Base-by-base conservation (phyloP, 1,140 invertebrate genomes). In the Subanguina moxae region DNA sequence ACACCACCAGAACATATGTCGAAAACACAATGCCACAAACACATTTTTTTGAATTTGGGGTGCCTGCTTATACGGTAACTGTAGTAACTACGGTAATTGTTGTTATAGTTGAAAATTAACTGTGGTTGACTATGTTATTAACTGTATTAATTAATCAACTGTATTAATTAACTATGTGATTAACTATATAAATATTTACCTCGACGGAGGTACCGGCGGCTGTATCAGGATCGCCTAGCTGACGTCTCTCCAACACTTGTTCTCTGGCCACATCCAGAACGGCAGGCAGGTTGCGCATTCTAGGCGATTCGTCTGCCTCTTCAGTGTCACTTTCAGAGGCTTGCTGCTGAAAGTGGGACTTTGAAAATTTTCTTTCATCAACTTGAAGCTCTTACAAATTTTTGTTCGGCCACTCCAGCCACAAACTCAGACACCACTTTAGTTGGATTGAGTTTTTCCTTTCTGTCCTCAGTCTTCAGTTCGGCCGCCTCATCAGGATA, bases 221-320 rank as follows among this genome's bases (percentile, higher is more conserved):
- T n/a, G n/a, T 61, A 61, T 19, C 28, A 19, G 28, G 17, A 45
- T 61, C 58, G 3, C 42, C 58, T 13, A 27, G 11, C n/a, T 38
- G 42, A 17, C 69, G 21, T 23, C 42, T 32, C n/a, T 48, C 19
- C 7, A 30, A 28, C 1, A 74, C 71, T 48, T 76, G 66, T 19
- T 68, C 70, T 3, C 76, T 45, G 25, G 76, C 71, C 7, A 76
- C 57, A 45, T 76, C 74, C 9, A 76, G 66, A 30, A 78, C 38
- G 21, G 25, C 17, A 15, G 70, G 70, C 17, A 71, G 62, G 42
- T 72, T 57, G 9, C 70, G 72, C 72, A 72, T 61, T 30, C 71
- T 64, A n/a, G 27, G n/a, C 7, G 48, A 52, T 21, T 23, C 28
- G 27, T 61, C 58, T 19, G n/a, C 23, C 3, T 52, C 48, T 25